A percentile compares a stretch with the other conserved stretches of the same genome.
These are phyloP conservation scores for Drosophila neotestacea DNA, from an alignment of 2,888 invertebrate genomes.

Conservation along the genomic window DNA sequence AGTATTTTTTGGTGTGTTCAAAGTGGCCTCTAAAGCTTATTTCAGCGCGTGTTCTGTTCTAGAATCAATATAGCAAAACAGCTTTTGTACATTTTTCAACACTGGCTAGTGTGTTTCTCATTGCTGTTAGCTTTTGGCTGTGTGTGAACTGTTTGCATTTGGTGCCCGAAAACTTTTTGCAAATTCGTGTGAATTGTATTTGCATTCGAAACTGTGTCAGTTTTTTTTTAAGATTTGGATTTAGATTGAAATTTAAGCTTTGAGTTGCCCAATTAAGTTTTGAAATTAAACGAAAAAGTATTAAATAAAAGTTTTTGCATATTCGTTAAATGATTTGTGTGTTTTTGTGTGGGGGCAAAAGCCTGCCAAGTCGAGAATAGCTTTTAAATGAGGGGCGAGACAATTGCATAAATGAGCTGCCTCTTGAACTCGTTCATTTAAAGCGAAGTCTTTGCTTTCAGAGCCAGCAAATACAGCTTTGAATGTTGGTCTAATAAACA, in stretches of 20 bases:
- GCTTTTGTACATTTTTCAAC: slow-evolving; percentile 64
- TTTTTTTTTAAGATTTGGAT: slow-evolving; percentile 19
- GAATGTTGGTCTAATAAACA: slow-evolving; percentile 32
- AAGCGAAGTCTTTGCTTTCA: slow-evolving; percentile 13
- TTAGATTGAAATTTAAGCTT: slow-evolving; percentile 11
- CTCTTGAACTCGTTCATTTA: slow-evolving; percentile 7
- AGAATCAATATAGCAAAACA: slow-evolving; percentile 48
- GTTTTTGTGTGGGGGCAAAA: slow-evolving; percentile 76
- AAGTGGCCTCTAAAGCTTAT: slow-evolving; percentile 56
- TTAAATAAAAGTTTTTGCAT: slow-evolving; percentile 36
- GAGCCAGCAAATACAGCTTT: slow-evolving; percentile 11
- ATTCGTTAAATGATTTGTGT: slow-evolving; percentile 63
- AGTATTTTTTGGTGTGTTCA: slow-evolving; percentile 29
- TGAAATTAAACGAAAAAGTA: slow-evolving; percentile 33
- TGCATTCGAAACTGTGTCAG: slow-evolving; percentile 71
- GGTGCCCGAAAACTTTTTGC: slow-evolving; percentile 64
- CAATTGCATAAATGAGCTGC: slow-evolving; percentile 82
- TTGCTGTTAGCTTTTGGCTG: slow-evolving; percentile 15
- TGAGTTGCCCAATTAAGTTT: slow-evolving; percentile 45
- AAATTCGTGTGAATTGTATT: slow-evolving; percentile 61
- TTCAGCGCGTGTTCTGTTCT: slow-evolving; percentile 59
- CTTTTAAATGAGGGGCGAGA: slow-evolving; percentile 81
- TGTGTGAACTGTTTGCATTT: slow-evolving; percentile 59
- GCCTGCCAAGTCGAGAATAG: slow-evolving; percentile 86
- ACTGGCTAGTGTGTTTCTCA: slow-evolving; percentile 41